Evolutionary conservation across 1,140 invertebrate genomes (phyloP), one percentile per base, ranked within the genome.

Genomic region (Agraylea sexmaculata): DNA sequence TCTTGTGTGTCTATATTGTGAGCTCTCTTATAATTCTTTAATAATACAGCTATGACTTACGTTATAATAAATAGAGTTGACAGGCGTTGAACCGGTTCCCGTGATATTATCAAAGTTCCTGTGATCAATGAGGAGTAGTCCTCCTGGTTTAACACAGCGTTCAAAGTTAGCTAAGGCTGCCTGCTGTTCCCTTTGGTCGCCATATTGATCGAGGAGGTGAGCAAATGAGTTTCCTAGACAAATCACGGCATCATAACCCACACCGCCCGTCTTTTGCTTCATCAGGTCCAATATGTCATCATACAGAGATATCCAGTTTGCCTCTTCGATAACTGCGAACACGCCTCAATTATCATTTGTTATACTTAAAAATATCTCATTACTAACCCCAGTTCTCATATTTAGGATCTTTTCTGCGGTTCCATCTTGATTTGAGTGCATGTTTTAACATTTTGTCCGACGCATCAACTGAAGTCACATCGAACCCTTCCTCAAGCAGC

Each of bases 401-500:
- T 36, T 71, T 74, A 0, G 62, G 45, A 52, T 90, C 82, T 52
- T 81, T 86, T 45, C 87, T 66, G 12, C 83, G 71, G 23, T 80
- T 73, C 86, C 87, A 91, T 32, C 87, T 67, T 6, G 83, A 75
- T 51, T 87, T 87, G 1, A 89, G 60, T 0, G 87, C 87, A 53
- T 87, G 79, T 53, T 91, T 90, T 35, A 91, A 58, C 87, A 90
- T 90, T 62, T 90, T 89, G 54, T 91, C 87, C 0, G 86, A 89
- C 1, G 87, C 86, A 64, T 90, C 87, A 2, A 84, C 75, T 12
- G 86, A 89, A 3, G 80, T 78, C 2, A 91, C 75, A 35, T 84
- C 71, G 54, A 89, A 91, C 1, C 86, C 85, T 57, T 88, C 84
- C 47, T 90, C 84, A 3, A 91, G 55, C 7, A 91, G 60, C 81